Conservation (phyloP, 2,113 vertebrate species). For the Gymnarchus niloticus region DNA sequence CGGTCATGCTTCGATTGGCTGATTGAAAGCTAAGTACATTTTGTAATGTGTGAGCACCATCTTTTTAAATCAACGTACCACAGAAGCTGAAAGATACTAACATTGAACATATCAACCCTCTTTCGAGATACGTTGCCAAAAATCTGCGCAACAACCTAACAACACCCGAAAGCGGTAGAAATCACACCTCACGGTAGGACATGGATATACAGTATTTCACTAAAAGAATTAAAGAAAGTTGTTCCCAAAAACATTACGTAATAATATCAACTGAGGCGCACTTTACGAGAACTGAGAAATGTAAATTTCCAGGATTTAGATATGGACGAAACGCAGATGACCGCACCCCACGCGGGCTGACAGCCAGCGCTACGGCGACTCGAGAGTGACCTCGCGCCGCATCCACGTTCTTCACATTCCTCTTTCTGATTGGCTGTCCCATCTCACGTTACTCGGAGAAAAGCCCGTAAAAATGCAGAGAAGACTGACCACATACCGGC, state of each 20-base stretch:
- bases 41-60: too few species aligned
- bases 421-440: slow-evolving; percentile 40
- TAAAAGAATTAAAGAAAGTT: too few species aligned
- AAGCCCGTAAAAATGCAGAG: slow-evolving; percentile 27
- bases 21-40: background rate
- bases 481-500: slow-evolving; percentile 12
- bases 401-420: background rate
- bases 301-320: too few species aligned
- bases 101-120: background rate
- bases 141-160: too few species aligned
- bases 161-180: too few species aligned
- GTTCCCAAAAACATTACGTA: too few species aligned
- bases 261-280: too few species aligned
- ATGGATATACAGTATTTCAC: too few species aligned
- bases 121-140: background rate
- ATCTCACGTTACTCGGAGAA: slow-evolving; percentile 20
- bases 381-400: background rate
- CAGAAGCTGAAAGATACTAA: background rate
- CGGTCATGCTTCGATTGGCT: too few species aligned
- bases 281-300: too few species aligned
- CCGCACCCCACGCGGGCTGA: background rate
- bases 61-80: background rate
- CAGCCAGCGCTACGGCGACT: background rate
- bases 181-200: background rate
- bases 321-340: too few species aligned